A percentile compares a stretch with the other conserved stretches of the same genome.
Conservation (phyloP, 2,888 invertebrate genomes). For the Prenolepis imparis region DNA sequence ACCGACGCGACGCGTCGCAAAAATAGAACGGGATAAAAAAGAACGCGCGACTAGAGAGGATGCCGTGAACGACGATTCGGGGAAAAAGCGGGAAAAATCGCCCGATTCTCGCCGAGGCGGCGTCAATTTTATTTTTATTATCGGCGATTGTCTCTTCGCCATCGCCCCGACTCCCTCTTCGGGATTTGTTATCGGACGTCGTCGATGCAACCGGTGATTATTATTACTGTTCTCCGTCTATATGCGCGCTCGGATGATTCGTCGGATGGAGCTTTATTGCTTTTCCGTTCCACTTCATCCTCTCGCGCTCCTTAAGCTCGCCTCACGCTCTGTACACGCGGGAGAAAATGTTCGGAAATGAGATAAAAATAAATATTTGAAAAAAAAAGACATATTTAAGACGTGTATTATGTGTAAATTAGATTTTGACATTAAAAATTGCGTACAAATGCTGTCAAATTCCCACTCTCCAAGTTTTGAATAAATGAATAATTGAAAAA, state of each 20-base stretch:
- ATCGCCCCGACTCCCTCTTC: slow-evolving; percentile 25
- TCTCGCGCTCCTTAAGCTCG: slow-evolving; percentile 5
- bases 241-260: slow-evolving; percentile 26
- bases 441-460: not conserved
- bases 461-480: not conserved
- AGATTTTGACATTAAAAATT: not conserved
- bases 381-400: slow-evolving; percentile 3
- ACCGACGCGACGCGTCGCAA: slow-evolving; percentile 48
- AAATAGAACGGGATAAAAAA: slow-evolving; percentile 55
- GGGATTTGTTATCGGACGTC: slow-evolving; percentile 60
- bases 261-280: slow-evolving; percentile 36
- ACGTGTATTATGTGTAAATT: not conserved
- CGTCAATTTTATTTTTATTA: slow-evolving; percentile 70
- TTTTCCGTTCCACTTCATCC: slow-evolving; percentile 38
- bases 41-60: slow-evolving; percentile 44
- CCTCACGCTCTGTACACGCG: not conserved
- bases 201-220: slow-evolving; percentile 58
- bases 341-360: not conserved
- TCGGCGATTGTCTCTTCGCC: slow-evolving; percentile 53
- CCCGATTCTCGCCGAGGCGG: slow-evolving; percentile 39
- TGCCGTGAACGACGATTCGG: slow-evolving; percentile 28
- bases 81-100: slow-evolving; percentile 38
- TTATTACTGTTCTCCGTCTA: slow-evolving; percentile 65
- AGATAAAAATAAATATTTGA: not conserved
- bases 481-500: not conserved